Evolutionary conservation across 2,888 invertebrate genomes (phyloP).

Genomic region (Eupithecia inturbata): DNA sequence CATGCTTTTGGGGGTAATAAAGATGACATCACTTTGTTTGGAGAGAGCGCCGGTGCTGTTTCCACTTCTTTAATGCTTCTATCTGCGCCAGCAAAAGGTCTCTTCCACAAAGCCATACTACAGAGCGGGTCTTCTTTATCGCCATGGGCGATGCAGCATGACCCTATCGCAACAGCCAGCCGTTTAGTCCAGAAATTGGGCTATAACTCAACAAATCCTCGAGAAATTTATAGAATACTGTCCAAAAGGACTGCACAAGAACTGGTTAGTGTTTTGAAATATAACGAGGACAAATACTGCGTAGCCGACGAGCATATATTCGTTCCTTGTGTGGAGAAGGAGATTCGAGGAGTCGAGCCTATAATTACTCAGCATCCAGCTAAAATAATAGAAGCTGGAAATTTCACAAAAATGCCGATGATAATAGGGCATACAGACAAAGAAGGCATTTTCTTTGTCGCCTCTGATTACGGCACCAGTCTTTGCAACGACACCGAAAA

Average conservation of each 20-base stretch:
- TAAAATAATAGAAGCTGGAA: slow-evolving; percentile 65
- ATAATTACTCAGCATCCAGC: slow-evolving; percentile 67
- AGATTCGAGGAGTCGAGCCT: slow-evolving; percentile 67
- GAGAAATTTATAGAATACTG: slow-evolving; percentile 65
- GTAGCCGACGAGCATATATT: slow-evolving; percentile 69
- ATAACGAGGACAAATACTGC: slow-evolving; percentile 66
- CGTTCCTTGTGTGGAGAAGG: slow-evolving; percentile 72
- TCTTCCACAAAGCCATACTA: slow-evolving; percentile 73
- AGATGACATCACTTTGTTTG: slow-evolving; percentile 72
- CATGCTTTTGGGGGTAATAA: slow-evolving; percentile 73
- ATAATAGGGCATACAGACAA: slow-evolving; percentile 75
- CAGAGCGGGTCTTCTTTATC: slow-evolving; percentile 75
- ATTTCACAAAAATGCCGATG: slow-evolving; percentile 76
- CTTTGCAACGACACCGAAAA: slow-evolving; percentile 51
- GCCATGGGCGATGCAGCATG: slow-evolving; percentile 72
- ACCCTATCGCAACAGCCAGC: slow-evolving; percentile 68
- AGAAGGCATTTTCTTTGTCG: slow-evolving; percentile 74
- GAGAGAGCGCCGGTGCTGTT: slow-evolving; percentile 78
- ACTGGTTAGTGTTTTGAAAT: slow-evolving; percentile 62
- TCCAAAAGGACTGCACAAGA: slow-evolving; percentile 64
- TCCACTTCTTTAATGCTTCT: slow-evolving; percentile 71
- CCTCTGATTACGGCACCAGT: slow-evolving; percentile 68
- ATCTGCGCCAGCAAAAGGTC: slow-evolving; percentile 66
- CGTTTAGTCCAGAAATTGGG: slow-evolving; percentile 69
- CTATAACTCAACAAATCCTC: slow-evolving; percentile 67